These are phyloP conservation scores for Didymodactylos carnosus DNA, from an alignment of 2,888 invertebrate species.

Conservation along the genomic window DNA sequence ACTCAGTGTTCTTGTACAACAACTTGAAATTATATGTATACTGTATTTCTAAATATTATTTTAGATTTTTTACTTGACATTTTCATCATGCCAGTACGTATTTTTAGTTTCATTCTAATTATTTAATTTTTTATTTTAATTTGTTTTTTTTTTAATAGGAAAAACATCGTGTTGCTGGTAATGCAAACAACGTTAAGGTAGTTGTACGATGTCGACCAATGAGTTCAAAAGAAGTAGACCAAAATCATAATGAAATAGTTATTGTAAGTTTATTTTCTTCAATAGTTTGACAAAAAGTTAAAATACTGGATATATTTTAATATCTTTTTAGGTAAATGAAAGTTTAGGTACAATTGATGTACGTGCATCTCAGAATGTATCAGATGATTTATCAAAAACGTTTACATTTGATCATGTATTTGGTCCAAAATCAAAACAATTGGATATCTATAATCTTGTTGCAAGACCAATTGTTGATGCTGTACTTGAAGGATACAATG, in stretches of 20 bases:
- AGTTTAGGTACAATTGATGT: slow-evolving; percentile 58
- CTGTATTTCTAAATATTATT: too few relatives aligned
- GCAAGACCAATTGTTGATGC: slow-evolving; percentile 90
- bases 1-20: too few relatives aligned
- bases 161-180: background rate
- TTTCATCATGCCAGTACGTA: background rate
- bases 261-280: slow-evolving; percentile 37
- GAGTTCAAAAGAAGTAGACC: slow-evolving; percentile 58
- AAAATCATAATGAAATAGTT: slow-evolving; percentile 51
- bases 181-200: slow-evolving; percentile 70
- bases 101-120: background rate
- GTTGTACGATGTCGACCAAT: slow-evolving; percentile 82
- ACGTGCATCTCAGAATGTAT: slow-evolving; percentile 47
- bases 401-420: slow-evolving; percentile 91
- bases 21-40: too few relatives aligned
- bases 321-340: slow-evolving; percentile 27
- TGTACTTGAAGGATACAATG: slow-evolving; percentile 86
- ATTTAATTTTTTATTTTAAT: background rate
- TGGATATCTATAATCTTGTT: slow-evolving; percentile 83
- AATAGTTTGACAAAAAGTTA: background rate
- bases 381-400: slow-evolving; percentile 57
- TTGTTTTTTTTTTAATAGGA: background rate
- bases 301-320: background rate
- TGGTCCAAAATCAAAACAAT: slow-evolving; percentile 57
- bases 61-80: too few relatives aligned